Percentiles rank a stretch among this genome's conserved stretches.
Conservation (phyloP, 2,113 vertebrate species). For the Pongo pygmaeus region DNA sequence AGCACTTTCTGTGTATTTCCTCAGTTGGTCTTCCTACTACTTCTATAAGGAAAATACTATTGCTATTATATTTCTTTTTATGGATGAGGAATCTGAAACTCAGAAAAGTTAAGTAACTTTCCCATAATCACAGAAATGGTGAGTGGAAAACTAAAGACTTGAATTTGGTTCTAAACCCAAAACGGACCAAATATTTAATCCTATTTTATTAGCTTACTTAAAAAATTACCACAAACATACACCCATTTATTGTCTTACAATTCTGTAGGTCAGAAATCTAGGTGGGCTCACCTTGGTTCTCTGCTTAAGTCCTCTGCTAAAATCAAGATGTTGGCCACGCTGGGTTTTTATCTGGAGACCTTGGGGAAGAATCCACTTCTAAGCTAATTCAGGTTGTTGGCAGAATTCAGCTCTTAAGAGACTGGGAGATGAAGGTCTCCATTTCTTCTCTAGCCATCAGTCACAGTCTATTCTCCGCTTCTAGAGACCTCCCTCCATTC, state of each 20-base stretch:
- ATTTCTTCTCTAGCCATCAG: background rate
- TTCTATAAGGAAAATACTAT: background rate
- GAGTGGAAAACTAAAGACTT: background rate
- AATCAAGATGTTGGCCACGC: background rate
- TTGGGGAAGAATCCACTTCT: background rate
- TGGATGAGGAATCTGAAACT: background rate
- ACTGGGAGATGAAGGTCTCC: background rate
- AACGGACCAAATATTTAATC: background rate
- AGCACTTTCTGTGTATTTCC: background rate
- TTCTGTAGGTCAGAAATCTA: background rate
- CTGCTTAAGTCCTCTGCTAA: background rate
- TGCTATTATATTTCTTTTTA: background rate
- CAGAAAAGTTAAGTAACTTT: background rate
- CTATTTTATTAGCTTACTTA: background rate
- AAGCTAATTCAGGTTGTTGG: background rate
- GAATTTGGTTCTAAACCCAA: background rate
- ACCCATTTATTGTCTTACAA: background rate
- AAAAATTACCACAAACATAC: background rate
- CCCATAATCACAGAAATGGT: background rate
- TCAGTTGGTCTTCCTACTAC: background rate
- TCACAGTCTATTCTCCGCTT: background rate
- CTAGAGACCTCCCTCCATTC: background rate
- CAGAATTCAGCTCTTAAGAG: background rate
- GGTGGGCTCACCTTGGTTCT: background rate
- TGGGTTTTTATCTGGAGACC: background rate